Base-by-base conservation (phyloP, 2,888 invertebrate genomes). In the Troides aeacus region DNA sequence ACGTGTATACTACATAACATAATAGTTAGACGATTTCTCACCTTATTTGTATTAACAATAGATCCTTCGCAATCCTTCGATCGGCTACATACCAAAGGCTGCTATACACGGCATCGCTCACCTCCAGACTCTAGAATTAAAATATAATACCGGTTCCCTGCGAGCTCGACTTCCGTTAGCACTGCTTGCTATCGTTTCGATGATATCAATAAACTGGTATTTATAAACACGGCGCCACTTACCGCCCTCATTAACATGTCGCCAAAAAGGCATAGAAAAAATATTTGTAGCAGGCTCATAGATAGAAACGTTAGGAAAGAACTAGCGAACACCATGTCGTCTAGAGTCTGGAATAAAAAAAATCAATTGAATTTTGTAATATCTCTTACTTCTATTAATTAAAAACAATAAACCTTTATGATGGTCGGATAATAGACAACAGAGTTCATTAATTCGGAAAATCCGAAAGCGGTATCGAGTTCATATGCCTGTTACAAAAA, bases 201-300 rank as follows among this genome's bases (percentile, higher is more conserved):
- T 15, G 58, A 42, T 56, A 39, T 58, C 64, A 61, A 53, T 58
- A 24, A 66, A 69, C 61, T 60, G 64, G 64, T 64, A 64, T 64
- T 64, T 69, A 56, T 57, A 23, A 17, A 70, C 15, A 50, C 17
- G 30, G 30, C 15, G 7, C 70, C 17, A 78, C 80, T 73, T 74
- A 87, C 87, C 46, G 85, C 81, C 56, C 72, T 76, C 79, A 78
- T 83, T 67, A 87, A 72, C 74, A 80, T 76, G 66, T 87, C 86
- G 6, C 82, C 86, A 59, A 83, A 86, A 72, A 80, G 81, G 63
- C 87, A 86, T 2, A 86, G 72, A 46, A 82, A 81, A 70, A 81
- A 85, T 7, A 85, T 80, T 73, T 86, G 87, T 73, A 85, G 74
- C 42, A 86, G 63, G 4, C 79, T 80, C 82, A 83, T 80, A 62